Conservation (phyloP, 1,140 invertebrate species). For the Diorhabda carinulata region DNA sequence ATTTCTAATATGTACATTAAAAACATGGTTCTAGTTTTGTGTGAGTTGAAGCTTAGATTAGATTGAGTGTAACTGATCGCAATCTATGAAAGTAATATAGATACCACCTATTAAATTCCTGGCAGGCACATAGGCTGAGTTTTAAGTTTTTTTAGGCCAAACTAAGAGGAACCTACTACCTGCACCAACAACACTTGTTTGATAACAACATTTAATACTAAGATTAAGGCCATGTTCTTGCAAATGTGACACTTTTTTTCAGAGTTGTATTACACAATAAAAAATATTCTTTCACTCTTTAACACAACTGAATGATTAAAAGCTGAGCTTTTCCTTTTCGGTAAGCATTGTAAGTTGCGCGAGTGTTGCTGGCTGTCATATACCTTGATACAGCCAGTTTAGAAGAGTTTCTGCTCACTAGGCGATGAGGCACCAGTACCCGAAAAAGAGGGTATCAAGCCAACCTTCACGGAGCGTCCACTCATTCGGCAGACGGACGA, state of each 20-base stretch:
- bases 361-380: constrained; percentile 44
- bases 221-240: constrained; percentile 47
- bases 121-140: constrained; percentile 17
- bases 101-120: constrained; percentile 9
- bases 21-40: constrained; percentile 39
- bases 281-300: constrained; percentile 31
- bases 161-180: constrained; percentile 24
- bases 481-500: constrained; percentile 92
- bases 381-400: constrained; percentile 44
- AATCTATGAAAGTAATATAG: background rate
- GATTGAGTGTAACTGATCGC: constrained; percentile 12
- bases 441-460: constrained; percentile 88
- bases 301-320: constrained; percentile 46
- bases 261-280: constrained; percentile 38
- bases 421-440: constrained; percentile 89
- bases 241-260: constrained; percentile 44
- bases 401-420: constrained; percentile 52
- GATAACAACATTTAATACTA: constrained; percentile 34
- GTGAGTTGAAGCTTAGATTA: constrained; percentile 44
- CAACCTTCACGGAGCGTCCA: constrained; percentile 94
- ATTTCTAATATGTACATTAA: constrained; percentile 46
- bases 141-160: constrained; percentile 29
- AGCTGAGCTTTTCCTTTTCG: constrained; percentile 47
- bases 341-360: constrained; percentile 44
- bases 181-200: constrained; percentile 34